phyloP scores from a whole-genome alignment of 2,888 invertebrate genomes.

The Thalpophila matura region DNA sequence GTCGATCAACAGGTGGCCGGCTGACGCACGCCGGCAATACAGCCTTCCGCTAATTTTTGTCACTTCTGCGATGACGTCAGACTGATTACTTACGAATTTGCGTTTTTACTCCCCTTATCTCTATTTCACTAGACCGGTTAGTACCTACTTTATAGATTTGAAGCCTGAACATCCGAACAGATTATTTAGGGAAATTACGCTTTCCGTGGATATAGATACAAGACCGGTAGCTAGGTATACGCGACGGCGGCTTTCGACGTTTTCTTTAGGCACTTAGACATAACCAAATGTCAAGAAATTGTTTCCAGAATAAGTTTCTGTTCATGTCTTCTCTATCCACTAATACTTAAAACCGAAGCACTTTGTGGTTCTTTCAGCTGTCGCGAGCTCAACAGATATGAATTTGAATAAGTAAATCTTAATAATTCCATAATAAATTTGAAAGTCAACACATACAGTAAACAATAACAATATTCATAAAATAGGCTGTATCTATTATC shows the following conservation, averaged over 20 bases:
- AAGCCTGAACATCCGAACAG: neutral
- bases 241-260: neutral
- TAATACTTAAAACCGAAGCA: neutral
- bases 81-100: slow-evolving; percentile 37
- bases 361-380: neutral
- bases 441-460: slow-evolving; percentile 9
- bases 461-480: too few relatives aligned
- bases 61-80: slow-evolving; percentile 78
- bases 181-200: neutral
- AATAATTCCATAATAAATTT: neutral
- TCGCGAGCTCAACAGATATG: neutral
- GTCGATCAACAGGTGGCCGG: slow-evolving; percentile 84
- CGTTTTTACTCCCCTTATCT: slow-evolving; percentile 27
- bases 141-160: slow-evolving; percentile 6
- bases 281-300: neutral
- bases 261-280: neutral
- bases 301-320: slow-evolving; percentile 2
- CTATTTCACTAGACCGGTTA: neutral
- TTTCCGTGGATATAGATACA: slow-evolving; percentile 2
- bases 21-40: slow-evolving; percentile 78
- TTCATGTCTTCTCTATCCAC: neutral
- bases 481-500: neutral
- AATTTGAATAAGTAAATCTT: slow-evolving; percentile 19
- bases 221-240: neutral
- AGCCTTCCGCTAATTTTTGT: slow-evolving; percentile 75